Evolutionary conservation across 2,113 vertebrate species (phyloP).

Genomic region (Willisornis vidua): DNA sequence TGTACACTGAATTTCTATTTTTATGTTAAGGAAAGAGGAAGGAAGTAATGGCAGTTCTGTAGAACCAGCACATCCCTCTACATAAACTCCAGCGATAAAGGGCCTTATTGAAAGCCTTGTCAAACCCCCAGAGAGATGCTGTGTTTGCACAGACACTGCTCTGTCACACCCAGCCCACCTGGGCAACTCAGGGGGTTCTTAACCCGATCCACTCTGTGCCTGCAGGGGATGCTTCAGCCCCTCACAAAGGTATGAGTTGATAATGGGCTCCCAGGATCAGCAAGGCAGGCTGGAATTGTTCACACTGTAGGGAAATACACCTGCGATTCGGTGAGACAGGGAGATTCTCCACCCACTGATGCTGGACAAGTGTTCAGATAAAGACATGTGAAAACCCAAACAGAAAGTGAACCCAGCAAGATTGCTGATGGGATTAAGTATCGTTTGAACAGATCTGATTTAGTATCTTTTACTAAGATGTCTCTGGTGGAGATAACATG

Average conservation of each 20-base stretch:
- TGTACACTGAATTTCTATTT: background rate
- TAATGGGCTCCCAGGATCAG: background rate
- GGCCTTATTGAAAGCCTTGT: background rate
- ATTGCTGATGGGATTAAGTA: background rate
- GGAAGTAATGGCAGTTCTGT: background rate
- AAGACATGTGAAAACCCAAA: background rate
- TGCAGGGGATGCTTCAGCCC: background rate
- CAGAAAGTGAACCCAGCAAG: background rate
- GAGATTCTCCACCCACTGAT: background rate
- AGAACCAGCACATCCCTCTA: background rate
- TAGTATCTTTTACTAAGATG: background rate
- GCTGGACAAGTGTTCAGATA: background rate
- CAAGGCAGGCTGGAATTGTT: background rate
- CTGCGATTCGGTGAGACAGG: background rate
- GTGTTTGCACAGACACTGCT: background rate
- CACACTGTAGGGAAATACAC: background rate
- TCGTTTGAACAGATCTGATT: background rate
- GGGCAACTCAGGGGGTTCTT: background rate
- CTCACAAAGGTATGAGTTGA: accelerated
- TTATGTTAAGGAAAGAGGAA: background rate
- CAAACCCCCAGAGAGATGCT: background rate
- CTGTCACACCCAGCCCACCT: background rate
- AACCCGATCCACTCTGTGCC: background rate
- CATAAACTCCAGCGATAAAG: background rate
- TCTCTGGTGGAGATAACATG: background rate